These are phyloP conservation scores for Tipula confusa DNA, from an alignment of 2,888 invertebrate species.

Conservation along the genomic window DNA sequence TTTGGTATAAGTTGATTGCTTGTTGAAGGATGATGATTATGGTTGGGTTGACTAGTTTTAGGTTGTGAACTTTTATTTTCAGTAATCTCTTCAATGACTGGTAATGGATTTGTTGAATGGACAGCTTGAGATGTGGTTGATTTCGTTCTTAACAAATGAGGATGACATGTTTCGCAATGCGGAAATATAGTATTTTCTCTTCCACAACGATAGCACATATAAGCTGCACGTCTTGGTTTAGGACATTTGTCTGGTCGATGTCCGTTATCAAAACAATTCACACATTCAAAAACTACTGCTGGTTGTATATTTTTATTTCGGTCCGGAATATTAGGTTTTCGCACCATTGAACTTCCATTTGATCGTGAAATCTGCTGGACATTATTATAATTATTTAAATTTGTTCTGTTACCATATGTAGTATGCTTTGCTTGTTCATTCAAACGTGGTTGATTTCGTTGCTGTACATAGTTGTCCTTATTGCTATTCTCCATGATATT, in stretches of 20 bases:
- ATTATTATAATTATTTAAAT: background rate
- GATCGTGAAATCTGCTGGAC: too few relatives aligned
- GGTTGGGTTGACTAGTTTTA: too few relatives aligned
- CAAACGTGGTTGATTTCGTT: too few relatives aligned
- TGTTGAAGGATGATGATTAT: too few relatives aligned
- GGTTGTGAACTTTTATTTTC: too few relatives aligned
- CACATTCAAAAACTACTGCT: background rate
- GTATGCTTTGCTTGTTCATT: too few relatives aligned
- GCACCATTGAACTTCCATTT: too few relatives aligned
- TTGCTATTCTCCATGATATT: background rate
- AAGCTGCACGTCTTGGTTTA: background rate
- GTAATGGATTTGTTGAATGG: background rate
- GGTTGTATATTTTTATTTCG: background rate
- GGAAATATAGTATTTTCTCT: background rate
- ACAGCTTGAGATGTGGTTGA: background rate
- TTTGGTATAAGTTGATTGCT: background rate
- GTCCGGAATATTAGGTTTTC: too few relatives aligned
- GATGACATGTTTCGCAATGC: background rate
- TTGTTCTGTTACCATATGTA: background rate
- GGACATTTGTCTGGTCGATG: background rate
- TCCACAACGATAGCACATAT: background rate
- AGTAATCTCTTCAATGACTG: too few relatives aligned
- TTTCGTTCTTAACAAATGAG: background rate
- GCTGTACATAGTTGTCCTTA: background rate
- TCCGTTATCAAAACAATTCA: background rate